Conservation (phyloP, 1,140 invertebrate species). For the Drosophila fuyamai region DNA sequence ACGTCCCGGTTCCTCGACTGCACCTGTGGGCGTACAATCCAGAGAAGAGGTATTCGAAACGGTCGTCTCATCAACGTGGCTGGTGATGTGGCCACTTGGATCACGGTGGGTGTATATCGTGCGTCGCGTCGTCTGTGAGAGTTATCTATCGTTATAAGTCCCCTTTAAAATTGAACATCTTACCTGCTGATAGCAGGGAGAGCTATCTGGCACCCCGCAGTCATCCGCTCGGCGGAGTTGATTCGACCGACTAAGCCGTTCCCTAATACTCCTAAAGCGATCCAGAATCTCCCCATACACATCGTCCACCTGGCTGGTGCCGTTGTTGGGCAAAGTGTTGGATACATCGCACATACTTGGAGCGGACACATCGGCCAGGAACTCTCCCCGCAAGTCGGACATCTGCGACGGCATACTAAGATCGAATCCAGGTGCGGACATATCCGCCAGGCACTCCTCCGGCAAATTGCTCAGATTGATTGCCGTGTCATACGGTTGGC, state of each 20-base stretch:
- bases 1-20: slow-evolving; percentile 3
- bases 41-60: slow-evolving; percentile 19
- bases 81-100: slow-evolving; percentile 46
- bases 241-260: neutral
- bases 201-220: neutral
- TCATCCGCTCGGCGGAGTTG: neutral
- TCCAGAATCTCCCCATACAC: slow-evolving; percentile 53
- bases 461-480: slow-evolving; percentile 39
- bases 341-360: slow-evolving; percentile 9
- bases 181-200: slow-evolving; percentile 1
- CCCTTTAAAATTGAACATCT: neutral
- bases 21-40: neutral
- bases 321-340: neutral
- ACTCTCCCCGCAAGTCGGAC: neutral
- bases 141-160: neutral
- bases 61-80: slow-evolving; percentile 40
- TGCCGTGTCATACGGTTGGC: neutral
- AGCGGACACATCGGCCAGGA: slow-evolving; percentile 1
- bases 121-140: slow-evolving; percentile 9
- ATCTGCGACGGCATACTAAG: slow-evolving; percentile 1
- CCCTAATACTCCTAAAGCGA: slow-evolving; percentile 22
- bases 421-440: slow-evolving; percentile 31
- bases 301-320: slow-evolving; percentile 15
- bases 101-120: slow-evolving; percentile 38
- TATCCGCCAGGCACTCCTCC: slow-evolving; percentile 39